Conservation (phyloP, 2,113 vertebrate species). For the Engraulis encrasicolus region DNA sequence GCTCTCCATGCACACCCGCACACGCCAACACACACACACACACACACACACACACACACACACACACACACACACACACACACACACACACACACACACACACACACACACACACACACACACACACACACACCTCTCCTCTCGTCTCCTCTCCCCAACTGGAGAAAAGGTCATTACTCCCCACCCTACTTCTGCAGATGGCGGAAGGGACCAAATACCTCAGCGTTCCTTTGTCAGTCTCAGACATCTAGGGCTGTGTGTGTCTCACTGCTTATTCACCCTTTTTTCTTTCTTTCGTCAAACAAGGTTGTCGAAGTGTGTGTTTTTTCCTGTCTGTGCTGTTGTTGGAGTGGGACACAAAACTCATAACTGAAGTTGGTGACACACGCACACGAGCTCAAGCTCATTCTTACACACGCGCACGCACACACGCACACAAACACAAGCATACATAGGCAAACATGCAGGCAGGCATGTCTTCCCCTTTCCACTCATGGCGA, state of each 20-base stretch:
- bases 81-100: not conserved
- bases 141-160: not conserved
- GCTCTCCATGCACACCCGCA: too few relatives aligned
- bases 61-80: not conserved
- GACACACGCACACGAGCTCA: not conserved
- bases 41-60: not conserved
- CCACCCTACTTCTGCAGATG: not conserved
- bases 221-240: not conserved
- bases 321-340: not conserved
- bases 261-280: not conserved
- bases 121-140: not conserved
- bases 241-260: not conserved
- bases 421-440: not conserved
- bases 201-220: not conserved
- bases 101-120: not conserved
- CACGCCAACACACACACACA: too few relatives aligned
- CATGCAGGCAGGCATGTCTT: constrained; percentile 28
- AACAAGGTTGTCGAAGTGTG: too few relatives aligned
- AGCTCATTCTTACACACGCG: not conserved
- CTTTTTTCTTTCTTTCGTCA: not conserved
- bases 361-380: too few relatives aligned
- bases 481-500: constrained; percentile 66
- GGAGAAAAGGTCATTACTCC: not conserved
- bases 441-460: not conserved
- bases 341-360: not conserved